Evolutionary conservation across 1,140 invertebrate genomes (phyloP), one percentile per base, ranked within the genome.

Genomic region (Tachypleus tridentatus): DNA sequence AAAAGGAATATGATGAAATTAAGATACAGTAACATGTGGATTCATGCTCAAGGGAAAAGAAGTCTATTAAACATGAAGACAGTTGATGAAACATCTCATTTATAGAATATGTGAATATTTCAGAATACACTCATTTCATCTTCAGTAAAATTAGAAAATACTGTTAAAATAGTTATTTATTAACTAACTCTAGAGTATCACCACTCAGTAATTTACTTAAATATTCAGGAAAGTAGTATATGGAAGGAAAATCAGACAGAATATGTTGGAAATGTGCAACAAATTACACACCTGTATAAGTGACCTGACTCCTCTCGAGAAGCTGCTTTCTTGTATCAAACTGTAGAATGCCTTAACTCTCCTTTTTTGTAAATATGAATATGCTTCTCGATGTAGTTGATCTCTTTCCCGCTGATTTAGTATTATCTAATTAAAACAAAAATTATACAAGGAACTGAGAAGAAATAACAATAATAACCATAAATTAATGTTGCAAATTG

Each of bases 231-330:
- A 29, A 29, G 29, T 29, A 29, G 29, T 29, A 29, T 29, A 29
- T 29, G 29, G 29, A 29, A 29, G 29, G 29, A 29, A 29, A 29
- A 29, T 29, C 29, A 29, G 29, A 29, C 29, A 29, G 29, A 29
- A 2, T 29, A 29, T 29, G 29, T 29, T 29, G 2, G 29, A 29
- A 60, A 60, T 60, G 8, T 48, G 8, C 49, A 60, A 47, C 8
- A 10, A 48, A 50, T 7, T 60, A 2, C n/a, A 62, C 51, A 66
- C 65, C 60, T 80, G 77, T 65, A 79, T 71, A 0, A 80, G 58
- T n/a, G 74, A 70, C 57, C 75, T 73, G 7, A 75, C 76, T 3
- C 79, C 80, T 49, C 85, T 81, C 75, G 88, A 85, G 72, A 93
- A 90, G 66, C 78, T 82, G 7, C 83, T 66, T 48, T 80, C 77